phyloP scores from a whole-genome alignment of 2,888 invertebrate species.

The Drosophila robusta region DNA sequence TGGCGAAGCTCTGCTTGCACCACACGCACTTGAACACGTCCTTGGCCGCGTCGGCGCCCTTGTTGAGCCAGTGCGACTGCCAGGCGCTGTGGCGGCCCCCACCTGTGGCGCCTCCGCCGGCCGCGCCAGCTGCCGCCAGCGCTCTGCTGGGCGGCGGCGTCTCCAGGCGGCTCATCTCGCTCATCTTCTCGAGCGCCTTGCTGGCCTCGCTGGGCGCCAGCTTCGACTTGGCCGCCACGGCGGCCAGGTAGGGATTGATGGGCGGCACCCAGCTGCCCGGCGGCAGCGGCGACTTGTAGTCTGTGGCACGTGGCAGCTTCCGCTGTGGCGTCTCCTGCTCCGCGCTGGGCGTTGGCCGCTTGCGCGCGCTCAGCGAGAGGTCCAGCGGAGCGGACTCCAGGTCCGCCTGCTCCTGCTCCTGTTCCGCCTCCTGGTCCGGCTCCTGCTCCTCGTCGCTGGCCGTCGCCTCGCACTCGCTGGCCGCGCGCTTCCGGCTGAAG shows the following conservation, averaged over 20 bases:
- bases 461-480: conserved; percentile 68
- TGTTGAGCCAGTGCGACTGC: conserved; percentile 99
- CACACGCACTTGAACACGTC: conserved; percentile 99
- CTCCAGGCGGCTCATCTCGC: conserved; percentile 93
- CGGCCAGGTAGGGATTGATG: conserved; percentile 92
- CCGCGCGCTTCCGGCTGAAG: conserved; percentile 91
- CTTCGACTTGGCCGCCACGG: conserved; percentile 89
- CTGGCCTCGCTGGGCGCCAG: conserved; percentile 92
- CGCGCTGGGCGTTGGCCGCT: conserved; percentile 90
- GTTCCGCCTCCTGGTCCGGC: conserved; percentile 31
- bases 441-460: conserved; percentile 69
- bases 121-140: conserved; percentile 81
- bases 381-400: conserved; percentile 87
- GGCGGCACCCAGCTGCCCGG: conserved; percentile 92
- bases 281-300: conserved; percentile 87
- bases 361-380: conserved; percentile 91
- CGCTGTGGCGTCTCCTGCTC: conserved; percentile 87
- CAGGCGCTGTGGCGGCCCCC: conserved; percentile 94
- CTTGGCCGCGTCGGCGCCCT: conserved; percentile 97
- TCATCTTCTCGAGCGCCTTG: conserved; percentile 96
- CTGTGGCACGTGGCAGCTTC: conserved; percentile 89
- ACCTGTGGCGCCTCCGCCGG: conserved; percentile 84
- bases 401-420: conserved; percentile 40
- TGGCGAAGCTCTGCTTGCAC: conserved; percentile 98
- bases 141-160: conserved; percentile 80